Percentiles rank a stretch among this genome's conserved stretches.
phyloP scores from a whole-genome alignment of 2,888 invertebrate species.

The Synanthedon vespiformis region DNA sequence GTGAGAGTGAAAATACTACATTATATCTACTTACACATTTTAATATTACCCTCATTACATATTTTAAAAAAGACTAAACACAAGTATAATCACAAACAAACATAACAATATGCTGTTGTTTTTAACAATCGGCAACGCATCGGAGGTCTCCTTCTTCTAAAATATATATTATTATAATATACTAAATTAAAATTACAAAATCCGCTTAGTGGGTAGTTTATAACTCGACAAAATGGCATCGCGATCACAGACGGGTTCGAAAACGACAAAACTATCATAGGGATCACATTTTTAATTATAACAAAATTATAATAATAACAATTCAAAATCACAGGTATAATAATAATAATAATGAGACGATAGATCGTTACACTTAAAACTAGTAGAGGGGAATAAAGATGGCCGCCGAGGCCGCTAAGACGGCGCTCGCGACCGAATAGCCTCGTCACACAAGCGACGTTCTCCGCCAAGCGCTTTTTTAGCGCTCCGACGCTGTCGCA shows the following conservation, averaged over 20 bases:
- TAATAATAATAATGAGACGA: conserved; percentile 8
- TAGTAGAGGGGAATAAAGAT: conserved; percentile 30
- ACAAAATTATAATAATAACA: conserved; percentile 32
- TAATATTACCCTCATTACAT: too few species aligned
- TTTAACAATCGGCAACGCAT: background rate
- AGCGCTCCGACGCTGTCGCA: conserved; percentile 5
- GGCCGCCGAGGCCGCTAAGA: conserved; percentile 14
- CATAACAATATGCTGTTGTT: background rate
- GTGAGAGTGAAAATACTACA: too few species aligned
- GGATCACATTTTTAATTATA: conserved; percentile 47
- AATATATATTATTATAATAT: background rate
- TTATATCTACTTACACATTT: too few species aligned
- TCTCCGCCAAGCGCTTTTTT: conserved; percentile 12
- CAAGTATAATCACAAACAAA: background rate
- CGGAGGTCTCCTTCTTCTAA: background rate
- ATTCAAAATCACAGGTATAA: conserved; percentile 56
- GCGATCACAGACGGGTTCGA: conserved; percentile 54
- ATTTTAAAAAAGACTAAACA: background rate
- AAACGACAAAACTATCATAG: conserved; percentile 45
- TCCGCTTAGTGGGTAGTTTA: conserved; percentile 39
- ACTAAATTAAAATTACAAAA: conserved; percentile 34
- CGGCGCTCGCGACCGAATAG: conserved; percentile 4
- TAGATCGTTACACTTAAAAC: conserved; percentile 47
- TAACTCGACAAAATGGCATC: conserved; percentile 45
- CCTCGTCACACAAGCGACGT: background rate